Evolutionary conservation across 2,797 vertebrate species (phyloP), one percentile per base, ranked within the genome.

Genomic region (Macropodus opercularis): DNA sequence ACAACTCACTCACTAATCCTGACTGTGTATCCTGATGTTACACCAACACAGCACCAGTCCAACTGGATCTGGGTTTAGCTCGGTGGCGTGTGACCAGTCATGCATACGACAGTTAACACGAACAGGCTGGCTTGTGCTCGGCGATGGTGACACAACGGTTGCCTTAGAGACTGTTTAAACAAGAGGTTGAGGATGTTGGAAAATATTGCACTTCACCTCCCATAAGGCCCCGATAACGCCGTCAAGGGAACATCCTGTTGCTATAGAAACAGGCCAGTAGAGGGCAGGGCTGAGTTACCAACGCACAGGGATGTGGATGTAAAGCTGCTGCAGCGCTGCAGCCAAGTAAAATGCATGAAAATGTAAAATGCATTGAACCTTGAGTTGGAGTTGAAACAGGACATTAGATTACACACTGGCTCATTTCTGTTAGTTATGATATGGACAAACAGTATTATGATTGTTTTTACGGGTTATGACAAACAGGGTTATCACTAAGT

Each of bases 141-240:
- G 40, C 26, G 8, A 26, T n/a, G 81, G 79, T 70, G 48, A 74
- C 55, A 77, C 69, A 77, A 76, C 67, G 40, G 83, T 85, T 67
- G 31, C 78, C 76, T 11, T 49, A 75, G 79, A 35, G 80, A 80
- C 53, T 76, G 78, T 86, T 82, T 83, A 71, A 79, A 84, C 58
- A 80, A 74, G 77, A 69, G 65, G 74, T 48, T 55, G 64, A 70
- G 71, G 53, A 68, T 12, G 50, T 67, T 77, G 86, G 83, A 86
- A 88, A 89, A 80, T 84, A 85, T 83, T 67, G 76, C 72, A 80
- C 82, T 85, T 54, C 78, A 72, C 46, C 74, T 88, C 86, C 83
- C 87, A 80, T 68, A 69, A 84, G 85, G 84, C 77, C 53, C 72
- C 72, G 86, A 90, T 90, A 87, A 83, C 77, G 87, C 87, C 85